A percentile compares a stretch with the other conserved stretches of the same genome.
These are phyloP conservation scores for Colius striatus DNA, from an alignment of 2,113 vertebrate species.

Conservation along the genomic window DNA sequence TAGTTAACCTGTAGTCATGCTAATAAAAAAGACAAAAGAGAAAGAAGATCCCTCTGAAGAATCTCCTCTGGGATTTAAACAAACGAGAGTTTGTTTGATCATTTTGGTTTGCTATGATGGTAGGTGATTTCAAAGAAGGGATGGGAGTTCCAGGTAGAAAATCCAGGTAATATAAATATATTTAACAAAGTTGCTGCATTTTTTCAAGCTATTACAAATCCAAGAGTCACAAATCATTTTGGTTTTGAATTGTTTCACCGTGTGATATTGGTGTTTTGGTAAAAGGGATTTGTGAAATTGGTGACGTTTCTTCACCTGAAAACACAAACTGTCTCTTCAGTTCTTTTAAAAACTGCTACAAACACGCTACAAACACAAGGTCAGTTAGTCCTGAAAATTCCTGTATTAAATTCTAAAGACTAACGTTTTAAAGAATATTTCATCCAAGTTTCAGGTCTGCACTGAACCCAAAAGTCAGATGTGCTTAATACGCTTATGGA, in stretches of 20 bases:
- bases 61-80: background rate
- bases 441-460: background rate
- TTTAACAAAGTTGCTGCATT: background rate
- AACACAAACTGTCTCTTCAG: fast-evolving
- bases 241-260: background rate
- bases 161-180: background rate
- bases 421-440: background rate
- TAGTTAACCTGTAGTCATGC: background rate
- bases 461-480: background rate
- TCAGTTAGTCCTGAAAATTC: background rate
- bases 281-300: background rate
- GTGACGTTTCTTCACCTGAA: background rate
- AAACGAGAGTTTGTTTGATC: background rate
- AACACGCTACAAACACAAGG: background rate
- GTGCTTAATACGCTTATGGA: background rate
- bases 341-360: background rate
- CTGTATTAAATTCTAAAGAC: background rate
- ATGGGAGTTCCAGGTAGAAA: background rate
- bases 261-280: background rate
- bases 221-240: background rate
- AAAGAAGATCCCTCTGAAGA: background rate
- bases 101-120: background rate
- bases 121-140: background rate
- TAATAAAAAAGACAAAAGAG: background rate
- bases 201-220: background rate